A percentile compares a stretch with the other conserved stretches of the same genome.
Conservation (phyloP, 2,888 invertebrate species). For the Gymnocheta viridis region DNA sequence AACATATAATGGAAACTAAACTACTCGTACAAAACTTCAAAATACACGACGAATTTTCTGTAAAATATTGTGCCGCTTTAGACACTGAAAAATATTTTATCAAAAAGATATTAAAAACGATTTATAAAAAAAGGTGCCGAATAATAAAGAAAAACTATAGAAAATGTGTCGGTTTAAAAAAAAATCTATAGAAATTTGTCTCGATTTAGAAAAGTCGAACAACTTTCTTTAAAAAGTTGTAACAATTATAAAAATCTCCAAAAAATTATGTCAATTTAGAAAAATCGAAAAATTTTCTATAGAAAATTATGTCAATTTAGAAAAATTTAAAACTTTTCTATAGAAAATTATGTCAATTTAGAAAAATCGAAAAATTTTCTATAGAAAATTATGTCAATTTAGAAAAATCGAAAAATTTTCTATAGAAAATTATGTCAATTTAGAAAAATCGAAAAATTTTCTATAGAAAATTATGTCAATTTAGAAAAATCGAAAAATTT, state of each 20-base stretch:
- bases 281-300: background rate
- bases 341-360: background rate
- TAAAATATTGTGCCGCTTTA: background rate
- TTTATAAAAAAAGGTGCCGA: too few species aligned
- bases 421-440: background rate
- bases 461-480: background rate
- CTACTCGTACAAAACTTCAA: too few species aligned
- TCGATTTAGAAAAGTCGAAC: too few species aligned
- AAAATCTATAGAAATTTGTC: too few species aligned
- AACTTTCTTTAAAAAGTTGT: too few species aligned
- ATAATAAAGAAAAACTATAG: too few species aligned
- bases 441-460: background rate
- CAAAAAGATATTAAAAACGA: too few species aligned
- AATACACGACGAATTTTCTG: background rate
- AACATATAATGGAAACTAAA: too few species aligned
- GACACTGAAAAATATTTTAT: background rate
- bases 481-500: background rate
- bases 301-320: background rate
- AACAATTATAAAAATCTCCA: too few species aligned
- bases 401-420: background rate
- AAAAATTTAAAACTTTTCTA: background rate
- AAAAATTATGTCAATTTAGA: background rate
- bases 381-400: background rate
- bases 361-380: background rate
- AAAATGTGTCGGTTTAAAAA: too few species aligned